Conservation (phyloP, 2,797 vertebrate species). For the Cuniculus paca region DNA sequence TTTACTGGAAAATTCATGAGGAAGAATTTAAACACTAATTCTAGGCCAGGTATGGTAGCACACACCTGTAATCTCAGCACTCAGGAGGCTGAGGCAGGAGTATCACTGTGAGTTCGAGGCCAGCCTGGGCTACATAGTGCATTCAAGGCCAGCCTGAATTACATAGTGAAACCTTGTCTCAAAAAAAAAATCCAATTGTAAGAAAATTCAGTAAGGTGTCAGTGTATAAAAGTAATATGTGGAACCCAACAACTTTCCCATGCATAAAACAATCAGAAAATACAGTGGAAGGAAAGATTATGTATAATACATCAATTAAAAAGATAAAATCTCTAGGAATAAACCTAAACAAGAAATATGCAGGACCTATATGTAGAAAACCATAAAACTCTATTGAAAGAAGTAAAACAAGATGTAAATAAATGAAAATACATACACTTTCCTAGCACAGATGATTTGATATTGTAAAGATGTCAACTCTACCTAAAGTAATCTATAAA, state of each 20-base stretch:
- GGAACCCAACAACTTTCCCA: background rate
- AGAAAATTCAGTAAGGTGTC: conserved; percentile 9
- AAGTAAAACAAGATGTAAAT: conserved; percentile 35
- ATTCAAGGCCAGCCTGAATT: no score
- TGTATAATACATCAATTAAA: background rate
- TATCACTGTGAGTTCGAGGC: no score
- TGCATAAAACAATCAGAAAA: background rate
- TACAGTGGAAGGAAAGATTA: background rate
- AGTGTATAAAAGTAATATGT: background rate
- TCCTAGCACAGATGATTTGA: background rate
- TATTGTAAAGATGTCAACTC: conserved; percentile 33
- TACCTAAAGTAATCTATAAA: conserved; percentile 34
- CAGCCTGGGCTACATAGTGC: no score
- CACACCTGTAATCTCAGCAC: no score
- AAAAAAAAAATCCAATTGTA: background rate
- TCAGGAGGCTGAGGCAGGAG: no score
- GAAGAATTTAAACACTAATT: background rate
- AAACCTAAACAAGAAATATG: background rate
- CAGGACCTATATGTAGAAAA: background rate
- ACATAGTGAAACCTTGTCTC: no score
- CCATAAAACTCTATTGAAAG: background rate
- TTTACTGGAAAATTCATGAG: background rate
- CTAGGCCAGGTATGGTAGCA: no score
- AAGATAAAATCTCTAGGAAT: background rate
- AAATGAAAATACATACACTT: conserved; percentile 11